Percentiles rank a stretch among this genome's conserved stretches.
Evolutionary conservation across 2,797 vertebrate species (phyloP).

Genomic region (Astyanax mexicanus): DNA sequence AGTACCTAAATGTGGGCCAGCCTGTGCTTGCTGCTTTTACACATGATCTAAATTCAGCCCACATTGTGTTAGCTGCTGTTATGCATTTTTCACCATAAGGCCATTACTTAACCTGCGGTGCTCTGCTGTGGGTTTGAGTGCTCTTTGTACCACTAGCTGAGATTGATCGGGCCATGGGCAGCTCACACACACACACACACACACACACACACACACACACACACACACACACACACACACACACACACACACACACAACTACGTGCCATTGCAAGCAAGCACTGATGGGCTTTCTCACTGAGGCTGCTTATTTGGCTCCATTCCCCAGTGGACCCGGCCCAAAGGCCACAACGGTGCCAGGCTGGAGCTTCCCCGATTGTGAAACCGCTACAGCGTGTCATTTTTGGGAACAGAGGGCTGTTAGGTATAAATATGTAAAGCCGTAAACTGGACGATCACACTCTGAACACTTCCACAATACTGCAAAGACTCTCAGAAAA

Average conservation of each 20-base stretch:
- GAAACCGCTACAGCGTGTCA: slow-evolving; percentile 1
- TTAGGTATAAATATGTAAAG: slow-evolving; percentile 45
- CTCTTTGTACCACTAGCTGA: slow-evolving; percentile 8
- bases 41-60: not conserved
- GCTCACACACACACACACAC: not conserved
- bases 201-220: not conserved
- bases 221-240: not conserved
- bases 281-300: not conserved
- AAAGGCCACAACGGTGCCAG: not conserved
- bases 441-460: not conserved
- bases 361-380: slow-evolving; percentile 37
- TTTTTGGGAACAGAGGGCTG: not conserved
- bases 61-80: not conserved
- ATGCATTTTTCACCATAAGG: not conserved
- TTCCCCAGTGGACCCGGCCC: not conserved
- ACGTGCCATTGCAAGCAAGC: not conserved
- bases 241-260: not conserved
- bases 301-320: slow-evolving; percentile 1
- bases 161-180: not conserved
- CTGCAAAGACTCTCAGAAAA: not conserved
- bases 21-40: not conserved
- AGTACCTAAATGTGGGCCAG: not conserved
- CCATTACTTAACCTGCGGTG: not conserved
- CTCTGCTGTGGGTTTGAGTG: not conserved
- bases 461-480: not conserved